phyloP scores from a whole-genome alignment of 2,113 vertebrate genomes.

The Hydrochoerus hydrochaeris region DNA sequence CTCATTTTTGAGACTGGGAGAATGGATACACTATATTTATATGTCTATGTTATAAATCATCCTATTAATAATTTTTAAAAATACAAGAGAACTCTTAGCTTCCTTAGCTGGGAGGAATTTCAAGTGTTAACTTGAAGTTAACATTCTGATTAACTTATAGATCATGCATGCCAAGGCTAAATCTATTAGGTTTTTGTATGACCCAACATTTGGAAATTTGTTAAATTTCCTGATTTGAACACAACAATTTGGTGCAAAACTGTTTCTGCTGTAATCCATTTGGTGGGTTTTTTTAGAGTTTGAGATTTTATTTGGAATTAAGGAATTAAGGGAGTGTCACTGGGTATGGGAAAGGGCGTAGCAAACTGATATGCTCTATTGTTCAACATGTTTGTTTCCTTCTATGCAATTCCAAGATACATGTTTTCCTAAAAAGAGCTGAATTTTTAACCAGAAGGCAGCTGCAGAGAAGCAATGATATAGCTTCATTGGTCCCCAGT shows the following conservation, averaged over 20 bases:
- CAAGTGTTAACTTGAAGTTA: slow-evolving; percentile 12
- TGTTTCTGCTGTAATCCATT: neutral
- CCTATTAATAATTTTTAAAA: neutral
- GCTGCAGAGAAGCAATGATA: neutral
- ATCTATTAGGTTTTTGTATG: neutral
- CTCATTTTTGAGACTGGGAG: neutral
- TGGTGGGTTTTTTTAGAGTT: neutral
- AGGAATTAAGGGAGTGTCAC: neutral
- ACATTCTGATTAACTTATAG: neutral
- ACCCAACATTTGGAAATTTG: neutral
- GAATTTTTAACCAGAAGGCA: neutral
- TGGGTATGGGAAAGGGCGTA: neutral
- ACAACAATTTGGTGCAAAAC: neutral
- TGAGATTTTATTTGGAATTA: neutral
- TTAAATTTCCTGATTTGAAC: neutral
- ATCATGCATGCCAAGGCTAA: neutral
- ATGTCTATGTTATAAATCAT: neutral
- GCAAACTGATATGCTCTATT: neutral
- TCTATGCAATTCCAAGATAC: neutral
- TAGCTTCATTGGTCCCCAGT: neutral
- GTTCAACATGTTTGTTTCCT: neutral
- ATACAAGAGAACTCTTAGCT: neutral
- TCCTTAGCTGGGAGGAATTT: neutral
- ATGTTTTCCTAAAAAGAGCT: neutral
- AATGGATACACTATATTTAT: neutral